Conservation (phyloP, 2,888 invertebrate species). For the Leuctra nigra region DNA sequence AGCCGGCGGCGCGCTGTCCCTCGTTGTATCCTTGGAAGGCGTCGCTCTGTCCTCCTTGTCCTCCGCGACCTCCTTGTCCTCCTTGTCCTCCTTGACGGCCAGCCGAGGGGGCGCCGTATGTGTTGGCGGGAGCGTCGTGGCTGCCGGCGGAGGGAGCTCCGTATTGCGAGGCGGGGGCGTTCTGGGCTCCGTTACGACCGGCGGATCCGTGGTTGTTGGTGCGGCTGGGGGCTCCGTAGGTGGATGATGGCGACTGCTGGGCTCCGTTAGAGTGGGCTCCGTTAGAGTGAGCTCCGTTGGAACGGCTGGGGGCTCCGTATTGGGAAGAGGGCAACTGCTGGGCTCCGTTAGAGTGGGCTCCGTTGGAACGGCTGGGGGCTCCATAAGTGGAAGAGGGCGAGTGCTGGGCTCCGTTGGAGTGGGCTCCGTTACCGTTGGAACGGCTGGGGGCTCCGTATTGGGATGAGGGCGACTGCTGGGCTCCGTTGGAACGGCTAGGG, state of each 20-base stretch:
- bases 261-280: too few relatives aligned
- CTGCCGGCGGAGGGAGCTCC: background rate
- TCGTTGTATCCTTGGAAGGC: slow-evolving; percentile 11
- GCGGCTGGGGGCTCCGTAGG: slow-evolving; percentile 22
- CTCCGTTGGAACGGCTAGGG: slow-evolving; percentile 10
- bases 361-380: slow-evolving; percentile 12
- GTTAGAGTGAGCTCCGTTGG: too few relatives aligned
- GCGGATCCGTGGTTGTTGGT: background rate
- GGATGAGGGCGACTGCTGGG: slow-evolving; percentile 1
- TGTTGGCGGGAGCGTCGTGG: background rate
- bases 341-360: slow-evolving; percentile 4
- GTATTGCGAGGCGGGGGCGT: background rate
- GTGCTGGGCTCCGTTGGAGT: background rate
- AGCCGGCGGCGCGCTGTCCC: background rate
- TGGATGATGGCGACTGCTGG: slow-evolving; percentile 12
- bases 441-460: background rate
- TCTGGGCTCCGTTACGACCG: background rate
- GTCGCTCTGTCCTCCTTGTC: slow-evolving; percentile 3
- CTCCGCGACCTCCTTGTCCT: too few relatives aligned
- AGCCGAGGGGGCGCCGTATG: background rate
- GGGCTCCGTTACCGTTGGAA: background rate
- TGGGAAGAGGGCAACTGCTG: slow-evolving; percentile 8
- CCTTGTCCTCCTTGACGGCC: too few relatives aligned
- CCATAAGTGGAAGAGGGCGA: slow-evolving; percentile 13
- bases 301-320: slow-evolving; percentile 20